phyloP scores from a whole-genome alignment of 2,113 vertebrate genomes.

The Lasiurus cinereus region DNA sequence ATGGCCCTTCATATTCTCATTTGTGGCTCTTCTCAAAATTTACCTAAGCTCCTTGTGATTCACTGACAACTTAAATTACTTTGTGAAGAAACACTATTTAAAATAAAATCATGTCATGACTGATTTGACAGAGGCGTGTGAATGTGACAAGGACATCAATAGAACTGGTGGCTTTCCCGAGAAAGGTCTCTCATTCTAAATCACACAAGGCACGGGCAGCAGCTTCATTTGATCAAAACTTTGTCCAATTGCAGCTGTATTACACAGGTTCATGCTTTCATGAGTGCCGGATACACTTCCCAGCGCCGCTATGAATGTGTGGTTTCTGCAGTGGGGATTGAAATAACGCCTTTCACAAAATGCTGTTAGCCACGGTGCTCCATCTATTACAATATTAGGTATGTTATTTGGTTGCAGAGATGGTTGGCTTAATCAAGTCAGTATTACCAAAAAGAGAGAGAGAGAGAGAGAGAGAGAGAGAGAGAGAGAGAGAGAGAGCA shows the following conservation, averaged over 20 bases:
- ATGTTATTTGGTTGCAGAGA: background rate
- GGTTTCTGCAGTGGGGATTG: background rate
- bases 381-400: background rate
- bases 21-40: constrained; percentile 29
- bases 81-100: constrained; percentile 44
- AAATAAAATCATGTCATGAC: constrained; percentile 36
- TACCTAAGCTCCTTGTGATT: background rate
- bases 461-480: too few relatives aligned
- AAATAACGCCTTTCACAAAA: background rate
- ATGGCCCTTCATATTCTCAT: constrained; percentile 25
- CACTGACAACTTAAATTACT: constrained; percentile 56
- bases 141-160: background rate
- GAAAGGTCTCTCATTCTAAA: background rate
- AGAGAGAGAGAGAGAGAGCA: background rate
- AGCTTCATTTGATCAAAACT: background rate
- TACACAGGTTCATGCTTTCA: background rate
- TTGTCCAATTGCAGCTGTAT: background rate
- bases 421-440: background rate
- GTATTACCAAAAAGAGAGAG: background rate
- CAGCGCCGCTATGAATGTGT: background rate
- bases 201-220: background rate
- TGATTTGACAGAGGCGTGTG: background rate
- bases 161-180: background rate
- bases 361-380: background rate
- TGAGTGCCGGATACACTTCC: background rate